These are phyloP conservation scores for Rhinoraja longicauda DNA, from an alignment of 2,797 vertebrate genomes.

Conservation along the genomic window DNA sequence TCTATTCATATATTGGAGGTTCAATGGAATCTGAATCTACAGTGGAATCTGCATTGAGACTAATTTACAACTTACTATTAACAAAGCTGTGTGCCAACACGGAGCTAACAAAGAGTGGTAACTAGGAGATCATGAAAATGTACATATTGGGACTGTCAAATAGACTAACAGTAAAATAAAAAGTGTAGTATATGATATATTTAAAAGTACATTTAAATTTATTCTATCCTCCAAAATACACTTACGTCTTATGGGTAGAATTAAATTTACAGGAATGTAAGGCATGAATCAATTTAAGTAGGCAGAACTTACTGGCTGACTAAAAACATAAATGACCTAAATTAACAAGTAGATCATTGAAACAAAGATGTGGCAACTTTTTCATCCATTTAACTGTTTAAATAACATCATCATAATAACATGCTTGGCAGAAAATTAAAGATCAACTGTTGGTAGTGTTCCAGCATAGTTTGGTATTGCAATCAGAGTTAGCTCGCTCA, in stretches of 20 bases:
- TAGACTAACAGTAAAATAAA: not conserved
- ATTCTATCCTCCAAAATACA: not conserved
- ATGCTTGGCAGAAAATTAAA: not conserved
- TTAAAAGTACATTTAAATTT: not conserved
- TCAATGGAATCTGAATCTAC: not conserved
- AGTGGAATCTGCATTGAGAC: not conserved
- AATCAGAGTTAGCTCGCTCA: not conserved
- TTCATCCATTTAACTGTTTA: not conserved
- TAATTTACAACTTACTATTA: not conserved
- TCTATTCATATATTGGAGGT: too few species aligned
- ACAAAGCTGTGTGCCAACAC: not conserved
- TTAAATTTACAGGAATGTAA: not conserved
- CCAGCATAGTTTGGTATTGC: too few species aligned
- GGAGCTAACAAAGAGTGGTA: not conserved
- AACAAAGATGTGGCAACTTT: not conserved
- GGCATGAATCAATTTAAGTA: not conserved
- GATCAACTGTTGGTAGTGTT: not conserved
- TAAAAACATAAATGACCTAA: slow-evolving; percentile 23
- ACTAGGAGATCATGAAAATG: not conserved
- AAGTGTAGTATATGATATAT: not conserved
- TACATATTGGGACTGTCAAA: not conserved
- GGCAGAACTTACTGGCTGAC: not conserved
- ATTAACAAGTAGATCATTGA: not conserved
- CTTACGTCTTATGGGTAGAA: not conserved
- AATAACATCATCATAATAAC: not conserved